Evolutionary conservation across 2,797 vertebrate species (phyloP).

Genomic region (Natrix natrix): DNA sequence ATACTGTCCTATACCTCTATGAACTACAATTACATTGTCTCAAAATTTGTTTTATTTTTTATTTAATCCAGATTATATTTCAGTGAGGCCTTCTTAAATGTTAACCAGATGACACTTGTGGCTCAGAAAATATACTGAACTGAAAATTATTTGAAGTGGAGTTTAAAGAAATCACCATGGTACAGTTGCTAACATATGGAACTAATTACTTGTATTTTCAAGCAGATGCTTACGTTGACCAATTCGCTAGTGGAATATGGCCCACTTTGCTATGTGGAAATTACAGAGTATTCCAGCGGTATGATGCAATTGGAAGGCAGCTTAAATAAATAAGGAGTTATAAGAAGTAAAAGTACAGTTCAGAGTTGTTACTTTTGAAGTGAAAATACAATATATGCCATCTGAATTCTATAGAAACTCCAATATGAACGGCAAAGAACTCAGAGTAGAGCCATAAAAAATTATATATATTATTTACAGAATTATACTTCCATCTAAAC

Average conservation of each 20-base stretch:
- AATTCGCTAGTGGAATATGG: constrained; percentile 67
- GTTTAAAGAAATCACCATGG: constrained; percentile 61
- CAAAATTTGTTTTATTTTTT: neutral
- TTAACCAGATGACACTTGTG: constrained; percentile 54
- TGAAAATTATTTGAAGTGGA: constrained; percentile 64
- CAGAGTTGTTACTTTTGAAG: constrained; percentile 61
- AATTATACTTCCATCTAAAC: neutral
- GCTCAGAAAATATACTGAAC: constrained; percentile 42
- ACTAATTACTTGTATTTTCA: constrained; percentile 72
- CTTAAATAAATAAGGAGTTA: constrained; percentile 60
- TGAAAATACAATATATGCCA: constrained; percentile 36
- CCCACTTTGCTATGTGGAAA: constrained; percentile 69
- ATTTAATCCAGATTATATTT: constrained; percentile 46
- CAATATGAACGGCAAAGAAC: constrained; percentile 35
- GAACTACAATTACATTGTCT: neutral
- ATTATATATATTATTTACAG: neutral
- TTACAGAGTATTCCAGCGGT: constrained; percentile 60
- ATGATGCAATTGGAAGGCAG: constrained; percentile 65
- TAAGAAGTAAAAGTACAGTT: constrained; percentile 67
- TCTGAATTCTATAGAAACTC: constrained; percentile 39
- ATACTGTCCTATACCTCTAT: neutral
- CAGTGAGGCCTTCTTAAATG: constrained; percentile 49
- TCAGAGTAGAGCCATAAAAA: constrained; percentile 3
- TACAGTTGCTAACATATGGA: constrained; percentile 69
- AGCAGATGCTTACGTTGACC: constrained; percentile 61